Base-by-base conservation (phyloP, 2,113 vertebrate genomes). In the Malurus alboscapulatus region DNA sequence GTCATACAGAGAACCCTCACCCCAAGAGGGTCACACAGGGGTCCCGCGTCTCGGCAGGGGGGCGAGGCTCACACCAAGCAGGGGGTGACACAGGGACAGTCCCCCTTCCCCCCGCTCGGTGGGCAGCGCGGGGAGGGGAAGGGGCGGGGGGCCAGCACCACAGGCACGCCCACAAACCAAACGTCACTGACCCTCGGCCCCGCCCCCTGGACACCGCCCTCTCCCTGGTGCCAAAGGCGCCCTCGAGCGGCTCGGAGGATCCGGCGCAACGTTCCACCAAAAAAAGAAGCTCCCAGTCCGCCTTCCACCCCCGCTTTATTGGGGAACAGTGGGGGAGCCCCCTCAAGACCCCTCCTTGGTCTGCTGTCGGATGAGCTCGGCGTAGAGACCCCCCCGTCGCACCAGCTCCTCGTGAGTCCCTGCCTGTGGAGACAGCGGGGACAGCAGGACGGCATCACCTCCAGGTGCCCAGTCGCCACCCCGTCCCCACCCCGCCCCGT, bases 321-420 rank as follows among this genome's bases (percentile, higher is more conserved):
- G 66, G 66, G 66, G 75, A 50, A 44, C 55, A 48, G 57, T 40
- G 42, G 6, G 19, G n/a, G 7, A 2, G 5, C 17, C 16, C 48
- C 40, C 57, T 72, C 87, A 83, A 16, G 61, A 24, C 3, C 2
- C 6, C 4, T 98, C 97, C 25, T 98, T 77, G 87, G 97, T 97
- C 96, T 99, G 99, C 54, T 98, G 98, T 22, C 97, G 97, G 94
- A 99, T 98, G 38, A 99, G 98, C 84, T 99, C 98, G 0, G 98
- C 98, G 9, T 99, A 99, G 22, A 99, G 93, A 5, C 99, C 99
- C 1, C 98, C 98, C 67, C 96, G 98, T 42, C 94, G 97, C 86
- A 99, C 61, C 76, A 99, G 97, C 73, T 99, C 98, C 12, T 97
- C 93, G 17, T 99, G 99, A 48, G 98, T 99, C 50, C 99, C 99